These are phyloP conservation scores for Corvus moneduloides DNA, from an alignment of 2,113 vertebrate species.

Conservation along the genomic window DNA sequence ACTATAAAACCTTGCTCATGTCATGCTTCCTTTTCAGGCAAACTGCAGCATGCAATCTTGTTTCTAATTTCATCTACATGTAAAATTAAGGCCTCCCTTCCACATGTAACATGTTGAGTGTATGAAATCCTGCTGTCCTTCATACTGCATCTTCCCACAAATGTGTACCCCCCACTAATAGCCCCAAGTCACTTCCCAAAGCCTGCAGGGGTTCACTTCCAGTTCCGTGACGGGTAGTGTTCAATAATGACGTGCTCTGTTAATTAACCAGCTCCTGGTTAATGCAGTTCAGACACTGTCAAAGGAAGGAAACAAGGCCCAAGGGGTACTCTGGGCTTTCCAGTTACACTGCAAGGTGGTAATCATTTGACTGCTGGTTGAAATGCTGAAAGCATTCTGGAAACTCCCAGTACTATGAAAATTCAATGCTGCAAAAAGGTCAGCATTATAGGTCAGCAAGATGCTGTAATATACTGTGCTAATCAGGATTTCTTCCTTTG, in stretches of 20 bases:
- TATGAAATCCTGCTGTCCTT: background rate
- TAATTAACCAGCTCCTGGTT: background rate
- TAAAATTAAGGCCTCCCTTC: background rate
- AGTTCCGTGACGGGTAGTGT: background rate
- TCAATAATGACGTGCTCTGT: rapidly evolving
- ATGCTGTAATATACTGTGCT: background rate
- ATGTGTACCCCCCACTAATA: background rate
- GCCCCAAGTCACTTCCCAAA: background rate
- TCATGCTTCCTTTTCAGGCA: background rate
- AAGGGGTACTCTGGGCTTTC: background rate
- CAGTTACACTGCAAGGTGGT: background rate
- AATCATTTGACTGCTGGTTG: background rate
- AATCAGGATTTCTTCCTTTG: background rate
- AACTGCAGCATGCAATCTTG: background rate
- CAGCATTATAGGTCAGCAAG: background rate
- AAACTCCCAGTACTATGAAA: background rate
- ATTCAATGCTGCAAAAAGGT: background rate
- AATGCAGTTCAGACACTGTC: background rate
- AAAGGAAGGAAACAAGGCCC: background rate
- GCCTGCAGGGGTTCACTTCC: background rate
- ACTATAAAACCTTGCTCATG: background rate
- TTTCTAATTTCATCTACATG: background rate
- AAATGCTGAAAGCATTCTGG: background rate
- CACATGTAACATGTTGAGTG: background rate
- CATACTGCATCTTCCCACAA: background rate